phyloP scores from a whole-genome alignment of 2,113 vertebrate species.

The Butorides virescens region DNA sequence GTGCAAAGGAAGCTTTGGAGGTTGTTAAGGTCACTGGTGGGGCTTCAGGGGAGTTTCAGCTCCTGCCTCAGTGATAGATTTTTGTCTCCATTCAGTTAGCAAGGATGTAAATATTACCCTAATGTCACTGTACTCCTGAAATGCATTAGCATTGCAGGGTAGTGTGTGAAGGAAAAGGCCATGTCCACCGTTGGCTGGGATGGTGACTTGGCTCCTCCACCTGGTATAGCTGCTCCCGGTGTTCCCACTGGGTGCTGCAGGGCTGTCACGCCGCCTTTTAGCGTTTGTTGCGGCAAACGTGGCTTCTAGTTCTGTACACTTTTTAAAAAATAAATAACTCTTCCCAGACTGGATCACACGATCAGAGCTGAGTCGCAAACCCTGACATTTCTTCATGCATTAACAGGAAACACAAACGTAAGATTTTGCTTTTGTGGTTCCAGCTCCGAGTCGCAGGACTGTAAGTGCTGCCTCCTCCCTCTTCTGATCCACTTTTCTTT shows the following conservation, averaged over 20 bases:
- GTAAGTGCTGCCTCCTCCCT: not conserved
- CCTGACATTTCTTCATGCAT: not conserved
- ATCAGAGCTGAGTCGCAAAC: not conserved
- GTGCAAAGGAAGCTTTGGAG: not conserved
- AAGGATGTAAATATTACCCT: not conserved
- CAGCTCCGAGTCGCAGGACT: not conserved
- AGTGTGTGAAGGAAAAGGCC: not conserved
- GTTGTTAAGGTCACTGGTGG: not conserved
- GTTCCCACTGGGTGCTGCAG: not conserved
- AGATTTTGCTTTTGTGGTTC: not conserved
- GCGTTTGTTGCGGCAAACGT: not conserved
- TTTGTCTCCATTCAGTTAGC: not conserved
- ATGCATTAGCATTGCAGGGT: not conserved
- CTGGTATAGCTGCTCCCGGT: accelerated
- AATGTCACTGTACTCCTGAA: not conserved
- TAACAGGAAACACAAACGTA: not conserved
- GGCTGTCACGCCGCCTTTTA: not conserved
- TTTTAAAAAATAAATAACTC: not conserved
- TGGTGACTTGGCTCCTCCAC: not conserved
- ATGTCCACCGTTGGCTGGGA: accelerated
- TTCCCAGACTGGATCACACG: not conserved
- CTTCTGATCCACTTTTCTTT: not conserved
- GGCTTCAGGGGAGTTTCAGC: not conserved
- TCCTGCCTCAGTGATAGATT: not conserved
- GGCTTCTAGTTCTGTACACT: not conserved